Evolutionary conservation across 2,888 invertebrate genomes (phyloP), one percentile per base, ranked within the genome.

Genomic region (Macropis europaea): DNA sequence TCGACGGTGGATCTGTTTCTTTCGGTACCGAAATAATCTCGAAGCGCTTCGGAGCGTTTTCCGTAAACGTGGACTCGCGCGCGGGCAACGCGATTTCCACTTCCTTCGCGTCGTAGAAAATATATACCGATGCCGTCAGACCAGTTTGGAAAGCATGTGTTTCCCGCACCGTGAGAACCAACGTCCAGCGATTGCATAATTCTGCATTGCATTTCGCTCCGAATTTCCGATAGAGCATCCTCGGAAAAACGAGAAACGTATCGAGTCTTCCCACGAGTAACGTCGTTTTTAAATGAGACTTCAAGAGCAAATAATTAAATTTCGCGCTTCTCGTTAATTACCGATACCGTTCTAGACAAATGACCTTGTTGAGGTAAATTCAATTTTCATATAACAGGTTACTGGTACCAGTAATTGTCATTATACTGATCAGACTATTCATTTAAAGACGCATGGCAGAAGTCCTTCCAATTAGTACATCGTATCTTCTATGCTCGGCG

Each of bases 81-180:
- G 11, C 30, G 22, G 28, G 15, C 15, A 66, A 60, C 42, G 30
- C 28, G 43, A 47, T 45, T 59, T 48, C 56, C 19, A 52, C 32
- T 67, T 67, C 45, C 47, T 32, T n/a, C 11, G 32, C 17, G 5
- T 15, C 3, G 3, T 13, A 2, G 19, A 19, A 26, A 11, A 28
- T n/a, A 22, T 11, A 28, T 54, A 43, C 30, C 42, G 24, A 59
- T 43, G 48, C 30, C 45, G 60, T 64, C 60, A 40, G 26, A 64
- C 60, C 56, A 60, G 56, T 57, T 48, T 53, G 19, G 48, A 63
- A 53, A 54, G 26, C 28, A n/a, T n/a, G n/a, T n/a, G 28, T 48
- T 48, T 53, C 42, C 54, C 45, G 1, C 13, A 24, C 11, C 40
- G 57, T 69, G 56, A 19, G 53, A 69, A 73, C 32, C 36, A 40